Conservation (phyloP, 1,140 invertebrate genomes). For the Wiebesia pumilae region DNA sequence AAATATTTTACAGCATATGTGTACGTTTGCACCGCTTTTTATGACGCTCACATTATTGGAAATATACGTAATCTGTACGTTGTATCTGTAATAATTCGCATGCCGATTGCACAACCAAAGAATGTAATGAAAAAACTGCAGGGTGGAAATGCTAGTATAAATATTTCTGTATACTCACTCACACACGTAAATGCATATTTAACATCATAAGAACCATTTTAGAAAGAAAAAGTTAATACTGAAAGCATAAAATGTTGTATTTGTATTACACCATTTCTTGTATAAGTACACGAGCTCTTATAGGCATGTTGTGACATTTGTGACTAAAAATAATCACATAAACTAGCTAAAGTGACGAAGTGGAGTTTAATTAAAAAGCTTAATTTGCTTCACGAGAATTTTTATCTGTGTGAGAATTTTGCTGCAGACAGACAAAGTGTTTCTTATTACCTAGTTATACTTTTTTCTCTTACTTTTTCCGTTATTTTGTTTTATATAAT, state of each 20-base stretch:
- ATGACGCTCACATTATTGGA: too few species aligned
- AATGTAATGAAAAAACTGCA: too few species aligned
- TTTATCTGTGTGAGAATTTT: constrained; percentile 15
- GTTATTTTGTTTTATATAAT: background rate
- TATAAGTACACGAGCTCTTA: background rate
- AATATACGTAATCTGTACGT: too few species aligned
- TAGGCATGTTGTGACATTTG: background rate
- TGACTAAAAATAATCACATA: background rate
- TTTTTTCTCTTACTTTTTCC: background rate
- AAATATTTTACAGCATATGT: too few species aligned
- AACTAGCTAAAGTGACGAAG: constrained; percentile 22
- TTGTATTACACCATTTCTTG: background rate
- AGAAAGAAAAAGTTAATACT: too few species aligned
- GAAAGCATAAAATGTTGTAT: background rate
- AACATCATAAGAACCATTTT: background rate
- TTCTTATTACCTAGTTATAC: background rate
- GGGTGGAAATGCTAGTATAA: too few species aligned
- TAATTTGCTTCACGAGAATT: constrained; percentile 29
- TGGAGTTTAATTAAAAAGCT: background rate
- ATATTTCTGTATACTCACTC: too few species aligned
- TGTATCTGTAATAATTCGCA: too few species aligned
- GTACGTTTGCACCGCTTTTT: too few species aligned
- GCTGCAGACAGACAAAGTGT: background rate
- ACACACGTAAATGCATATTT: too few species aligned
- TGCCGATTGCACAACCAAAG: too few species aligned